Percentiles rank a stretch among this genome's conserved stretches.
Conservation (phyloP, 2,113 vertebrate genomes). For the Mus spicilegus region DNA sequence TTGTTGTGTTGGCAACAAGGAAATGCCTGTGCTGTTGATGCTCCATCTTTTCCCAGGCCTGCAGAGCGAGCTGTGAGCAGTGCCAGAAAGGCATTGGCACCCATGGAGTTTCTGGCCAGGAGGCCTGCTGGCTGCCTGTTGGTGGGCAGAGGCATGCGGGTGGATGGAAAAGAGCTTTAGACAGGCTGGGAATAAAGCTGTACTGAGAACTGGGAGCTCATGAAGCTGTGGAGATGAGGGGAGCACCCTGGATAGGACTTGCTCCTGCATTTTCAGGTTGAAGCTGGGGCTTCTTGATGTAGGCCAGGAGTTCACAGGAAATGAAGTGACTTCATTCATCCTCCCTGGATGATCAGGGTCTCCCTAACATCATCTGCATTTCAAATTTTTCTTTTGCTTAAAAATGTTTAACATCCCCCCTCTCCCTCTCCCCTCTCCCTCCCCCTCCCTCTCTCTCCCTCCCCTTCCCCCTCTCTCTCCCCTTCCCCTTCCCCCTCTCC, state of each 20-base stretch:
- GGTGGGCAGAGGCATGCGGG: background rate
- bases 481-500: too few relatives aligned
- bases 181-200: background rate
- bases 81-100: background rate
- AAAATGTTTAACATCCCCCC: background rate
- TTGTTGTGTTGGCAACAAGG: slow-evolving; percentile 55
- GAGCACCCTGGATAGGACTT: background rate
- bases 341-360: too few relatives aligned
- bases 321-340: background rate
- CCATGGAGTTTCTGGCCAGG: slow-evolving; percentile 6
- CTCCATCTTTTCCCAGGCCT: slow-evolving; percentile 57
- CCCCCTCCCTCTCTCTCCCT: background rate
- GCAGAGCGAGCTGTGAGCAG: accelerated
- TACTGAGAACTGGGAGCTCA: background rate
- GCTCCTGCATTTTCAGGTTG: background rate
- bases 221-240: background rate
- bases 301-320: background rate
- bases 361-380: background rate
- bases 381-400: background rate
- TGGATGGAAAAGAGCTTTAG: accelerated
- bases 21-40: background rate
- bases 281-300: background rate
- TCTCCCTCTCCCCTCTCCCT: background rate
- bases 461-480: too few relatives aligned
- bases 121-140: background rate